A percentile compares a stretch with the other conserved stretches of the same genome.
Evolutionary conservation across 2,888 invertebrate genomes (phyloP).

Genomic region (Hyppa rectilinea): DNA sequence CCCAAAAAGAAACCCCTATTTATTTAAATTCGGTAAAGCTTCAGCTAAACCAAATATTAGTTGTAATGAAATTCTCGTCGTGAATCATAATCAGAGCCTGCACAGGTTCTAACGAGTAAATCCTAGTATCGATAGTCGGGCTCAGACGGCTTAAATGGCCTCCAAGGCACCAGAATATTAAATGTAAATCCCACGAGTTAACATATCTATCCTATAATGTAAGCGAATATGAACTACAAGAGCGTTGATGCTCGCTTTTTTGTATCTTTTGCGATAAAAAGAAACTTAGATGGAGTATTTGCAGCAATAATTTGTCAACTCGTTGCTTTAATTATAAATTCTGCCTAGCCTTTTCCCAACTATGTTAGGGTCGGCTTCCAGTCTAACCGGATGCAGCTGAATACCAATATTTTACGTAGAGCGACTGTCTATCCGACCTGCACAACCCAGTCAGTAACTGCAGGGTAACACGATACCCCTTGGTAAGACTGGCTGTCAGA

Average conservation of each 20-base stretch:
- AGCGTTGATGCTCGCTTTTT: not conserved
- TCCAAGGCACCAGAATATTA: slow-evolving; percentile 56
- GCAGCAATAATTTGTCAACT: not conserved
- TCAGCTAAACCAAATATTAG: slow-evolving; percentile 25
- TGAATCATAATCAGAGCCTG: slow-evolving; percentile 36
- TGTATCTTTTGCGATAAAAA: not conserved
- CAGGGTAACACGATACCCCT: no score
- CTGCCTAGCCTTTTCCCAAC: no score
- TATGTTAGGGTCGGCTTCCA: no score
- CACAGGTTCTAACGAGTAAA: slow-evolving; percentile 49
- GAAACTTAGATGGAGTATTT: not conserved
- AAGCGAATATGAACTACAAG: slow-evolving; percentile 7
- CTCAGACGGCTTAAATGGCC: slow-evolving; percentile 55
- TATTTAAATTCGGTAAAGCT: not conserved
- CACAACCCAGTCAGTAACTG: no score
- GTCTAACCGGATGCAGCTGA: no score
- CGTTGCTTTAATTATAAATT: not conserved
- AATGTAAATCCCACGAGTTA: slow-evolving; percentile 48
- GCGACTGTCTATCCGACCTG: no score
- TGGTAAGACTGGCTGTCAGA: no score
- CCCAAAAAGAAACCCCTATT: not conserved
- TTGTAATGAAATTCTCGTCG: slow-evolving; percentile 34
- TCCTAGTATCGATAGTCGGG: slow-evolving; percentile 53
- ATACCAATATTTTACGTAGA: no score
- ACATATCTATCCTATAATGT: slow-evolving; percentile 22